Evolutionary conservation across 2,888 invertebrate genomes (phyloP).

Genomic region (Thyatira batis): DNA sequence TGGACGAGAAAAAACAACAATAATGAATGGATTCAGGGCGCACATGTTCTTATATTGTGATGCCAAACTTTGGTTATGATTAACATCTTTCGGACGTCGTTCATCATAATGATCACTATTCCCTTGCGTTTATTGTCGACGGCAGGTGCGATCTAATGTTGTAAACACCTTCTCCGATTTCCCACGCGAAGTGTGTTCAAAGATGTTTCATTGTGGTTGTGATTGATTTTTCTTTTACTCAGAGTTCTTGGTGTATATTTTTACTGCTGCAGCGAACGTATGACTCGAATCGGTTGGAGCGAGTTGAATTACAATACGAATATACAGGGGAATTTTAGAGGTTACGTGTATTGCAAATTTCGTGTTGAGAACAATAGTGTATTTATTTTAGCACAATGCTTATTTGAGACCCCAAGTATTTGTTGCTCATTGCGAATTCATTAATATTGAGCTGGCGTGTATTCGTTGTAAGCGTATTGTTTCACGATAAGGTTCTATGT

Average conservation of each 20-base stretch:
- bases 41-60: conserved; percentile 60
- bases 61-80: conserved; percentile 47
- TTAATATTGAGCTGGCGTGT: neutral
- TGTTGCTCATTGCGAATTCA: neutral
- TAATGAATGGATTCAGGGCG: conserved; percentile 60
- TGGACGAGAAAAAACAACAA: conserved; percentile 47
- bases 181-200: conserved; percentile 53
- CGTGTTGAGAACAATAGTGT: conserved; percentile 8
- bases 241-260: conserved; percentile 30
- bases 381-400: neutral
- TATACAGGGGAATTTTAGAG: conserved; percentile 28
- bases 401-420: neutral
- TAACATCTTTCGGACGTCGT: conserved; percentile 61
- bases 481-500: neutral
- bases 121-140: conserved; percentile 18
- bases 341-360: conserved; percentile 1
- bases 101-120: conserved; percentile 54
- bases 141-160: conserved; percentile 58
- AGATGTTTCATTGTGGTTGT: conserved; percentile 35
- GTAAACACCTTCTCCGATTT: conserved; percentile 62
- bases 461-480: no score
- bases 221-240: conserved; percentile 43
- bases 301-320: conserved; percentile 31
- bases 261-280: conserved; percentile 35
- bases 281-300: conserved; percentile 28